phyloP scores from a whole-genome alignment of 2,797 vertebrate genomes.

The Spondyliosoma cantharus region DNA sequence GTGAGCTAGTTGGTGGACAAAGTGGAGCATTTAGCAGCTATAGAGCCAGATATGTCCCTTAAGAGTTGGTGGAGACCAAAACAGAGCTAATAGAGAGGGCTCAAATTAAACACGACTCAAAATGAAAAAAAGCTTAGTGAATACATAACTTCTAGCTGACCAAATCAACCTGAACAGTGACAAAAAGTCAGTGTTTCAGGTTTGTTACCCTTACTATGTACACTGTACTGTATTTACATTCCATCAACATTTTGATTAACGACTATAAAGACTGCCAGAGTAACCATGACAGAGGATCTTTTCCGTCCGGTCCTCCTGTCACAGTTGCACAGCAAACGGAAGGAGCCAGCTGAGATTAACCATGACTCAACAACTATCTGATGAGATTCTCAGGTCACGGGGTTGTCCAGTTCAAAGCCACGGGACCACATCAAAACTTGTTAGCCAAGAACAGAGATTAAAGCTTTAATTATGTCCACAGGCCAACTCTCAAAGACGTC shows the following conservation, averaged over 20 bases:
- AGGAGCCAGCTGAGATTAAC: slow-evolving; percentile 64
- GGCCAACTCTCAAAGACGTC: slow-evolving; percentile 54
- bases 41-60: too few species aligned
- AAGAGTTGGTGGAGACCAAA: neutral
- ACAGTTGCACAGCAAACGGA: slow-evolving; percentile 28
- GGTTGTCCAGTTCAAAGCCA: slow-evolving; percentile 45
- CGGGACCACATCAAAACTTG: slow-evolving; percentile 46
- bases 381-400: slow-evolving; percentile 64
- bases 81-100: neutral
- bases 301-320: neutral
- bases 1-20: neutral
- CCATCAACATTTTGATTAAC: neutral
- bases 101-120: neutral
- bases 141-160: neutral
- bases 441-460: slow-evolving; percentile 73
- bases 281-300: neutral
- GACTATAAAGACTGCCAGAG: neutral
- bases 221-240: neutral
- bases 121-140: neutral
- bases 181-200: neutral
- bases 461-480: slow-evolving; percentile 72
- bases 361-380: slow-evolving; percentile 66
- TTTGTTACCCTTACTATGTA: too few species aligned
- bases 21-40: neutral
- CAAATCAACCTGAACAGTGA: neutral